Evolutionary conservation across 2,113 vertebrate species (phyloP), one percentile per base, ranked within the genome.

Genomic region (Carlito syrichta): DNA sequence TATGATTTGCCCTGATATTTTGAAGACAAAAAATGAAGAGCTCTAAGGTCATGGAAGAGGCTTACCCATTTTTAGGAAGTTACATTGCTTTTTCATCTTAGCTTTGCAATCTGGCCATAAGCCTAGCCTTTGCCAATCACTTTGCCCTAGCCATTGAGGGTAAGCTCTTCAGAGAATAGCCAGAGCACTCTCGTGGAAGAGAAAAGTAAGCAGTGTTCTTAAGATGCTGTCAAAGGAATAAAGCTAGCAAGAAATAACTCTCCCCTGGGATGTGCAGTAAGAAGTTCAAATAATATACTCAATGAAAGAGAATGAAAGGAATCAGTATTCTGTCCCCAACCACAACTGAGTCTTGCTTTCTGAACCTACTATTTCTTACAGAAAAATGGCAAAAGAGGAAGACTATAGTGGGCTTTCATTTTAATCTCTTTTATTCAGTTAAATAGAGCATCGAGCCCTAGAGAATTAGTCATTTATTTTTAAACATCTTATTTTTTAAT

Each of bases 201-300:
- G 69, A 54, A 93, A 96, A 83, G 74, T 62, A 89, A 90, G 89
- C 84, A 66, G 68, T 82, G 25, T 77, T 95, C 74, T 91, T 93
- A 93, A 87, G 89, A 56, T 84, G 43, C 69, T 93, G 96, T 78
- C 83, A 85, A 62, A 96, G 63, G 50, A 96, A 94, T 95, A 76
- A 94, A 94, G 35, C 77, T 62, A 58, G 90, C n/a, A 95, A 90
- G 88, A 94, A 96, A 87, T 84, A 89, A 66, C 66, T 84, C 43
- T 97, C 83, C 45, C 86, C 20, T 56, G 93, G 76, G 97, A 90
- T 81, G 16, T 85, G 48, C 74, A 92, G 63, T 81, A 89, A 96
- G 83, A 86, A 90, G 54, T 93, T 96, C 91, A 95, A 87, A 96
- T 90, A 96, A 96, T 86, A 74, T 82, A 89, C 82, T 88, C 50